Conservation (phyloP, 2,797 vertebrate species). For the Sciurus carolinensis region DNA sequence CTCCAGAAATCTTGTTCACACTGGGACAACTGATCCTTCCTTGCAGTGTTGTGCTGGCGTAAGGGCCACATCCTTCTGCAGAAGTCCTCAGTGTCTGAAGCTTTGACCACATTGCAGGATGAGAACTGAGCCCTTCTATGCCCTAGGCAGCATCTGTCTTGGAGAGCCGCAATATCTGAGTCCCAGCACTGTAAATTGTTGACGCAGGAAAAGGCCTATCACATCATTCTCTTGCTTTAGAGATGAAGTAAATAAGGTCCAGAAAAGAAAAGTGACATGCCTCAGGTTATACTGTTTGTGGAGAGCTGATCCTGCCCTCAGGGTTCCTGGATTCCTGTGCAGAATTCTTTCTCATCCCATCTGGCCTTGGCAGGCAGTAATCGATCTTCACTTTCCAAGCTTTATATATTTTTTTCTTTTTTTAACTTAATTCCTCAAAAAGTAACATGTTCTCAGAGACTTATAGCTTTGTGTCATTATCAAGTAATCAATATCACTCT, state of each 20-base stretch:
- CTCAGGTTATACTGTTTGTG: not conserved
- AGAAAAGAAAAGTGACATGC: not conserved
- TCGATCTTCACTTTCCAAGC: conserved; percentile 59
- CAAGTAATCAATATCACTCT: conserved; percentile 44
- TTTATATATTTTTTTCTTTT: not conserved
- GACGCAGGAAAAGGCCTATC: not conserved
- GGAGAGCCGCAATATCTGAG: not conserved
- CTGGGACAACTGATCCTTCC: not conserved
- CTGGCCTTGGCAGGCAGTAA: conserved; percentile 18
- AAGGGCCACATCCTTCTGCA: not conserved
- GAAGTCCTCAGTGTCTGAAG: not conserved
- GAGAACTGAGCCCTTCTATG: not conserved
- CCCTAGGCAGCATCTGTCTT: not conserved
- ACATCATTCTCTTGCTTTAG: not conserved
- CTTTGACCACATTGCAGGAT: not conserved
- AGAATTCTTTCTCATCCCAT: conserved; percentile 5
- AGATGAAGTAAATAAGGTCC: not conserved
- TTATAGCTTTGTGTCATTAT: conserved; percentile 60
- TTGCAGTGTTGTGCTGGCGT: not conserved
- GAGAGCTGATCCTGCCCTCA: not conserved
- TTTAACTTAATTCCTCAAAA: conserved; percentile 59
- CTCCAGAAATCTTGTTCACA: not conserved
- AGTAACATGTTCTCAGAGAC: conserved; percentile 52
- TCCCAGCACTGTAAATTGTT: not conserved
- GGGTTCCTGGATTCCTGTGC: not conserved